A percentile compares a stretch with the other conserved stretches of the same genome.
phyloP scores from a whole-genome alignment of 1,140 invertebrate genomes.

The Aphis gossypii region DNA sequence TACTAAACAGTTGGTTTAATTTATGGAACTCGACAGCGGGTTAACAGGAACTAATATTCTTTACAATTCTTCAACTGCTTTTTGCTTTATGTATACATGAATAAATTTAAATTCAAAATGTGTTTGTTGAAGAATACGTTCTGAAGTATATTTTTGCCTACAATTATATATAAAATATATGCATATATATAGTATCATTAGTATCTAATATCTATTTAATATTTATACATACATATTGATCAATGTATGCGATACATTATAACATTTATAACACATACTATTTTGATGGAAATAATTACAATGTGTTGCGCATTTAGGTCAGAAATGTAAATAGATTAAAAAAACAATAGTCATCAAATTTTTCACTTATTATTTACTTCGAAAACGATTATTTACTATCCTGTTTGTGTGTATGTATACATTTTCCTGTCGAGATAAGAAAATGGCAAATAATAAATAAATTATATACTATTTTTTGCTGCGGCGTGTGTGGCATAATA shows the following conservation, averaged over 20 bases:
- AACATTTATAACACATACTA: not conserved
- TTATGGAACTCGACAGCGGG: not conserved
- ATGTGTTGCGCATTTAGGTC: not conserved
- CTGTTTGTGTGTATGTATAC: not conserved
- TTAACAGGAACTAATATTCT: slow-evolving; percentile 14
- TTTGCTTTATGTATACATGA: slow-evolving; percentile 1
- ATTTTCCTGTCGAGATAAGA: slow-evolving; percentile 49
- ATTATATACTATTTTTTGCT: not conserved
- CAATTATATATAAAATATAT: not conserved
- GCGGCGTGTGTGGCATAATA: not conserved
- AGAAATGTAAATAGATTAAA: slow-evolving; percentile 17
- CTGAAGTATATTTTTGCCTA: not conserved
- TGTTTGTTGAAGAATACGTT: not conserved
- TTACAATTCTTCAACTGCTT: not conserved
- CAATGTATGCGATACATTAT: not conserved
- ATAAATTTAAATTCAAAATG: slow-evolving; percentile 13
- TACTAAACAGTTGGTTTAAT: not conserved
- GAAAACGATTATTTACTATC: slow-evolving; percentile 31
- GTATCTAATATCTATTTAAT: not conserved
- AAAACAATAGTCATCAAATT: slow-evolving; percentile 23
- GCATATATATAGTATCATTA: not conserved
- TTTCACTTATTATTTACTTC: not conserved
- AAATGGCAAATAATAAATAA: slow-evolving; percentile 1
- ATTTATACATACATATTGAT: not conserved
- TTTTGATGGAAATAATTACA: not conserved